These are phyloP conservation scores for Subanguina moxae DNA, from an alignment of 1,140 invertebrate genomes.

Conservation along the genomic window DNA sequence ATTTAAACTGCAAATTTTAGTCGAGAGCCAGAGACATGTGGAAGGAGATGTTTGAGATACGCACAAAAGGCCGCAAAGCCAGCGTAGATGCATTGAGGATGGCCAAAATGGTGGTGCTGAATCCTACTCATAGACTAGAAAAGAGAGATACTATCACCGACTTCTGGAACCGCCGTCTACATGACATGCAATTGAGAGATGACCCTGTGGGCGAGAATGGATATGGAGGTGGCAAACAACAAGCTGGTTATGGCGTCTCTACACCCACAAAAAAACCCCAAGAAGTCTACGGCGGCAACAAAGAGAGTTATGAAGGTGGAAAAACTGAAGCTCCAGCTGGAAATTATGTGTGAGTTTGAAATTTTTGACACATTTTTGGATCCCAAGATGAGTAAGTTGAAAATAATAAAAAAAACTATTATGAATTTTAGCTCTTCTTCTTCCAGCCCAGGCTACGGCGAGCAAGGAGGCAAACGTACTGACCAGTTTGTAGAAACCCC, in stretches of 20 bases:
- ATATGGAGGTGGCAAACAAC: background rate
- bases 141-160: conserved; percentile 51
- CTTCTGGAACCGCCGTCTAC: conserved; percentile 45
- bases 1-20: conserved; percentile 23
- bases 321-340: too few relatives aligned
- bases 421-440: background rate
- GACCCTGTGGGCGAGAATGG: conserved; percentile 37
- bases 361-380: too few relatives aligned
- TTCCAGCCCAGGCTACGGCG: background rate
- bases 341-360: too few relatives aligned
- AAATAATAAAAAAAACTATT: background rate
- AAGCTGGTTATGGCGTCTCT: background rate
- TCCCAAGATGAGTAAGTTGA: background rate
- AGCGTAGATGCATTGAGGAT: conserved; percentile 29
- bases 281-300: background rate
- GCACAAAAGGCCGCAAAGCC: conserved; percentile 24
- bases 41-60: conserved; percentile 50
- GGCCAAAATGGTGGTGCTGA: conserved; percentile 28
- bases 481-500: conserved; percentile 53
- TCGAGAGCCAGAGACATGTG: conserved; percentile 50
- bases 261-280: background rate
- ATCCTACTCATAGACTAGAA: conserved; percentile 28
- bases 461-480: background rate
- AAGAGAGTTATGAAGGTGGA: background rate
- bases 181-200: conserved; percentile 46